Conservation (phyloP, 2,113 vertebrate genomes). For the Athene noctua region DNA sequence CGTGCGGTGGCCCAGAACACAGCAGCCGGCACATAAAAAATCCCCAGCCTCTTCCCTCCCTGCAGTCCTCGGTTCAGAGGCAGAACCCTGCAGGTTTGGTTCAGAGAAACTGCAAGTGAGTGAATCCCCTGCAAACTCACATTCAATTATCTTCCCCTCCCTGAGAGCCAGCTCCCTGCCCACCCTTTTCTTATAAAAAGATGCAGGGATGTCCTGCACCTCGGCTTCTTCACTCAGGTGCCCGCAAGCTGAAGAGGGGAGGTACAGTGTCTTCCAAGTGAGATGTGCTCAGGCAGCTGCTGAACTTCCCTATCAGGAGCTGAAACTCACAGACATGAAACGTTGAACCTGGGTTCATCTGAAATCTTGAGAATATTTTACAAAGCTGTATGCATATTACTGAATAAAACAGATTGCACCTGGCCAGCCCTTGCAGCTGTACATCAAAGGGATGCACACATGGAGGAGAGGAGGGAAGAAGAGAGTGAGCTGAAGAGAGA, state of each 20-base stretch:
- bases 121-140: neutral
- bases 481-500: neutral
- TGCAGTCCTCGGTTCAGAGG: neutral
- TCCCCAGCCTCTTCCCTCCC: neutral
- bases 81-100: neutral
- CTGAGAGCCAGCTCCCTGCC: neutral
- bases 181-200: neutral
- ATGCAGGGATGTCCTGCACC: neutral
- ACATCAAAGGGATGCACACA: slow-evolving; percentile 10
- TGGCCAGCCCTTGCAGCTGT: slow-evolving; percentile 31
- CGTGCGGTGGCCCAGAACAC: neutral
- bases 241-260: neutral
- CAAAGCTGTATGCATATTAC: neutral
- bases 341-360: neutral
- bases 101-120: neutral
- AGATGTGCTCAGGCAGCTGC: neutral
- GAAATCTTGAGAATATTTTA: neutral
- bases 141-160: neutral
- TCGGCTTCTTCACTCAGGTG: neutral
- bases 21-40: neutral
- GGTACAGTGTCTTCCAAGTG: neutral
- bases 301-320: neutral
- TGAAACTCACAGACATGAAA: neutral
- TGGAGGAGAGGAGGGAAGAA: neutral
- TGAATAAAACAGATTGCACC: slow-evolving; percentile 13